phyloP scores from a whole-genome alignment of 2,888 invertebrate species.

The Gibbula magus region DNA sequence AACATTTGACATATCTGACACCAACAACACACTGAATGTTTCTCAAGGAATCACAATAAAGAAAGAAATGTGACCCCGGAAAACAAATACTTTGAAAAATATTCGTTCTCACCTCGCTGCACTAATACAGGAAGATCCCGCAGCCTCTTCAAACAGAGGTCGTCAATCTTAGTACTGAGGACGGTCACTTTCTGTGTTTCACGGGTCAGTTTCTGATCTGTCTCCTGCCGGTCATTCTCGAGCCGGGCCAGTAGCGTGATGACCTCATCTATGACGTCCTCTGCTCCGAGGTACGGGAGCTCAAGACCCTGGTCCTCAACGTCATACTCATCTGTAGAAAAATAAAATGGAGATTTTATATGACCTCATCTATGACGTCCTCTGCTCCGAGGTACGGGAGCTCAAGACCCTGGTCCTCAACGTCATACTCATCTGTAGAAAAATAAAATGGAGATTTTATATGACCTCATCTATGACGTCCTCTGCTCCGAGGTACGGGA shows the following conservation, averaged over 20 bases:
- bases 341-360: background rate
- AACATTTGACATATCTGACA: too few species aligned
- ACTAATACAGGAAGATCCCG: constrained; percentile 69
- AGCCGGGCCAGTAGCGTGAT: constrained; percentile 69
- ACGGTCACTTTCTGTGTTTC: constrained; percentile 59
- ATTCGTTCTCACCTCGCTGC: constrained; percentile 64
- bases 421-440: constrained; percentile 26
- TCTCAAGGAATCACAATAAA: too few species aligned
- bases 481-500: constrained; percentile 34
- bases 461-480: too few species aligned
- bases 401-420: constrained; percentile 37
- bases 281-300: constrained; percentile 70
- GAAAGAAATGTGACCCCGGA: too few species aligned
- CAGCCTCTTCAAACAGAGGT: constrained; percentile 60
- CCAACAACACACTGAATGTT: too few species aligned
- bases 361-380: too few species aligned
- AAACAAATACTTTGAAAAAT: too few species aligned
- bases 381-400: constrained; percentile 35
- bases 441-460: background rate
- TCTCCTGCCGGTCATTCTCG: constrained; percentile 69
- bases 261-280: constrained; percentile 73
- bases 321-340: constrained; percentile 22
- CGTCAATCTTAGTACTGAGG: constrained; percentile 66
- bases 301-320: constrained; percentile 38
- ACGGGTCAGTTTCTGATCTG: constrained; percentile 49